phyloP scores from a whole-genome alignment of 2,888 invertebrate species.

The Acleris sparsana region DNA sequence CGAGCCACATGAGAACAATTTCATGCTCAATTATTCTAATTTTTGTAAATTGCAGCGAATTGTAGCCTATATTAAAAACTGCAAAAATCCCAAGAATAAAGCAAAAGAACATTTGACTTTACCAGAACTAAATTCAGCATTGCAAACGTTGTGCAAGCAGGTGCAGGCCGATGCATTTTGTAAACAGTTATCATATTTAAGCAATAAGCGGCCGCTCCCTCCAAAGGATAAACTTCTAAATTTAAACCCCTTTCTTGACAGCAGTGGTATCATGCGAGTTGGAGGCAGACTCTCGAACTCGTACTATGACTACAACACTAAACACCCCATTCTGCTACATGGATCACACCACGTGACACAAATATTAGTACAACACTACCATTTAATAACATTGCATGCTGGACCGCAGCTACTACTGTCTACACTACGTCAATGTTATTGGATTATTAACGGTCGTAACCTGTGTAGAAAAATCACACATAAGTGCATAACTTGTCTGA shows the following conservation, averaged over 20 bases:
- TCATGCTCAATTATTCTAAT: conserved; percentile 17
- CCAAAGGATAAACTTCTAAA: conserved; percentile 14
- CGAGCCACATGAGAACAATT: background rate
- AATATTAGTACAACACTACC: conserved; percentile 26
- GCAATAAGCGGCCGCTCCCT: conserved; percentile 6
- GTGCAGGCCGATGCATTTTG: conserved; percentile 23
- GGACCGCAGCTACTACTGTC: conserved; percentile 33
- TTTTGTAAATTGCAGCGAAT: conserved; percentile 26
- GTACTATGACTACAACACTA: conserved; percentile 31
- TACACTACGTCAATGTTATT: conserved; percentile 24
- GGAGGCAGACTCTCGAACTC: conserved; percentile 33
- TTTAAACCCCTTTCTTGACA: conserved; percentile 26
- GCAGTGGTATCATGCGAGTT: conserved; percentile 29
- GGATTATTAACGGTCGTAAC: too few relatives aligned
- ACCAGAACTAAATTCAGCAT: conserved; percentile 21
- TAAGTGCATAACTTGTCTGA: too few relatives aligned
- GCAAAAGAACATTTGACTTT: background rate
- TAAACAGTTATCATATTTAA: too few relatives aligned
- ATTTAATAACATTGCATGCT: conserved; percentile 29
- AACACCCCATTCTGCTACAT: conserved; percentile 33
- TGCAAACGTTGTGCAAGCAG: conserved; percentile 12
- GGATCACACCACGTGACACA: conserved; percentile 29
- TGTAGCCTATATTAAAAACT: conserved; percentile 16
- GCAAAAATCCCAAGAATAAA: conserved; percentile 10
- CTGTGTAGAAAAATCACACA: too few relatives aligned